phyloP scores from a whole-genome alignment of 2,113 vertebrate genomes.

The Eptatretus burgeri region DNA sequence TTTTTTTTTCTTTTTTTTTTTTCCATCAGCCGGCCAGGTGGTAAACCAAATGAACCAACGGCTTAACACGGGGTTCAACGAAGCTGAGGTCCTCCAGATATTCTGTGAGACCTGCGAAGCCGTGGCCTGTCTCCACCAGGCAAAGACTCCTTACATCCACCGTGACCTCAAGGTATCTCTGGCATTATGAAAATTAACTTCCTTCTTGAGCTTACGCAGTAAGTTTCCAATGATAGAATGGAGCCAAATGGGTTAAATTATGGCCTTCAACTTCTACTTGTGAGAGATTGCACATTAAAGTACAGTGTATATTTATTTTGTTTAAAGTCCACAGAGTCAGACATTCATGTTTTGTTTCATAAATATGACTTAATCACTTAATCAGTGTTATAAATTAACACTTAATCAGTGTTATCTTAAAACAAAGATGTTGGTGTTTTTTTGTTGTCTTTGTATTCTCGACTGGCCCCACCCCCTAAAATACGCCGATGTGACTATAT shows the following conservation, averaged over 20 bases:
- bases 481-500: too few species aligned
- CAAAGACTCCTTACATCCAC: constrained; percentile 68
- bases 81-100: constrained; percentile 63
- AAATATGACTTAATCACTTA: too few species aligned
- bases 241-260: background rate
- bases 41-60: constrained; percentile 92
- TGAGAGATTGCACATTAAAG: too few species aligned
- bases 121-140: constrained; percentile 56
- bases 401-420: too few species aligned
- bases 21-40: constrained; percentile 49
- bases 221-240: background rate
- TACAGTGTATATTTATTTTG: too few species aligned
- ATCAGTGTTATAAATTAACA: too few species aligned
- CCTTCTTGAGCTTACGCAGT: background rate
- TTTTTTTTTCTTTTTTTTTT: background rate
- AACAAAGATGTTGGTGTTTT: too few species aligned
- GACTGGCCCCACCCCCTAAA: too few species aligned
- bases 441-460: too few species aligned
- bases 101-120: constrained; percentile 92
- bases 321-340: too few species aligned
- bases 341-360: too few species aligned
- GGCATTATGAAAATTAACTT: too few species aligned
- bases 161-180: constrained; percentile 52
- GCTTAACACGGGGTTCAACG: constrained; percentile 63
- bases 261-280: background rate